Base-by-base conservation (phyloP, 23 tunicate species). In the Halocynthia roretzi region DNA sequence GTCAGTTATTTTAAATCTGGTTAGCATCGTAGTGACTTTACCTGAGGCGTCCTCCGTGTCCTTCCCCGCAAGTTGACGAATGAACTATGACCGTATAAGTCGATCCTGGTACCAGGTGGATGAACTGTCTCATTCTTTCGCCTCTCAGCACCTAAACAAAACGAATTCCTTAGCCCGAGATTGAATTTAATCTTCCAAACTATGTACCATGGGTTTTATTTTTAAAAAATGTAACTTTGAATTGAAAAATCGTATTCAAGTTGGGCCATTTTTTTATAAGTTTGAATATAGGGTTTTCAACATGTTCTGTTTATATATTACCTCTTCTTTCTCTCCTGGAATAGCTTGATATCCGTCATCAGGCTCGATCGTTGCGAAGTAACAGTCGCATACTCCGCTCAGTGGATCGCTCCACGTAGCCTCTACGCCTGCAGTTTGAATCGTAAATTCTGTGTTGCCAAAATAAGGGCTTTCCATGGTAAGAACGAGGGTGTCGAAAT, bases 41-140 rank as follows among this genome's bases (percentile, higher is more conserved):
- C 78, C 78, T 67, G 11, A 91, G 78, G 23, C 53, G 61, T 52
- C 91, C 91, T 10, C 82, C 61, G 52, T 68, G 75, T 6, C 97
- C 97, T 9, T 86, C 76, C 5, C 97, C 92, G 76, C 97, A 91
- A n/a, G 97, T 91, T 5, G 87, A 61, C 7, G 97, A 85, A 12
- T 82, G 67, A 7, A 91, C 87, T 21, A 67, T 71, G 49, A 91
- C 76, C 11, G 83, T 86, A 71, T 91, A 91, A 6, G 83, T 86
- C 6, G 77, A 77, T 12, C 97, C 97, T 19, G 97, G 97, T 7
- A 61, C 53, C 12, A 91, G 76, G 40, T 86, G 76, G 62, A 91
- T 82, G 67, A 81, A 91, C 76, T 91, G 86, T 52, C 97, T 77
- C 17, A 72, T n/a, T 20, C 50, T 53, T 9, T 61, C 78, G 11